Evolutionary conservation across 2,888 invertebrate species (phyloP), one percentile per base, ranked within the genome.

Genomic region (Dynastes grantii): DNA sequence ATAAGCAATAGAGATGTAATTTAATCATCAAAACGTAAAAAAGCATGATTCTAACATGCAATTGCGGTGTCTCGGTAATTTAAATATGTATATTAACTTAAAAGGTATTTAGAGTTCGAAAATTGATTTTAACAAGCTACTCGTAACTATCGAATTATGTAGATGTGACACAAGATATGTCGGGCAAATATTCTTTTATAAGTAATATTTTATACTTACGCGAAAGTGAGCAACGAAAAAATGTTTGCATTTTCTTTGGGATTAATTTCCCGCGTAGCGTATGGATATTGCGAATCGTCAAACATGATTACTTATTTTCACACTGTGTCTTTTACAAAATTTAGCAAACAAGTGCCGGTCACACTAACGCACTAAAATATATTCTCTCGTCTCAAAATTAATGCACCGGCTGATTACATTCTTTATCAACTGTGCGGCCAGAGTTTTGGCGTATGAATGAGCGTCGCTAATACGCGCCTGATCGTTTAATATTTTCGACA

Each of bases 171-270:
- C 11, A 45, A 11, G 8, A 11, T 8, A 45, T 45, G 11, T 11
- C 45, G 11, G 2, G 45, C 11, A 45, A 37, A 45, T 45, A 45
- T 45, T 45, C 11, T 11, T 8, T 45, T 8, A 45, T 45, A 45
- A 45, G 11, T 45, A 45, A 45, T 45, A 37, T 37, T 37, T 37
- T 70, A 29, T 58, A 82, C 82, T 82, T 79, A 82, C 82, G 63
- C 67, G 76, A 81, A 82, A 3, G 80, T 81, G 22, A 82, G 64
- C 8, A 78, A 65, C 2, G 82, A 82, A 45, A 82, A 45, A 71
- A 76, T 78, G 55, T 70, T 81, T 4, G 82, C 81, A 29, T 78
- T 75, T 76, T 81, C 80, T 76, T 80, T 81, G 2, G 82, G 82
- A 77, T 82, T 82, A 37, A 27, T 76, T 55, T 78, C 76, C 49